Percentiles rank a stretch among this genome's conserved stretches.
Evolutionary conservation across 2,113 vertebrate genomes (phyloP).

Genomic region (Ictidomys tridecemlineatus): DNA sequence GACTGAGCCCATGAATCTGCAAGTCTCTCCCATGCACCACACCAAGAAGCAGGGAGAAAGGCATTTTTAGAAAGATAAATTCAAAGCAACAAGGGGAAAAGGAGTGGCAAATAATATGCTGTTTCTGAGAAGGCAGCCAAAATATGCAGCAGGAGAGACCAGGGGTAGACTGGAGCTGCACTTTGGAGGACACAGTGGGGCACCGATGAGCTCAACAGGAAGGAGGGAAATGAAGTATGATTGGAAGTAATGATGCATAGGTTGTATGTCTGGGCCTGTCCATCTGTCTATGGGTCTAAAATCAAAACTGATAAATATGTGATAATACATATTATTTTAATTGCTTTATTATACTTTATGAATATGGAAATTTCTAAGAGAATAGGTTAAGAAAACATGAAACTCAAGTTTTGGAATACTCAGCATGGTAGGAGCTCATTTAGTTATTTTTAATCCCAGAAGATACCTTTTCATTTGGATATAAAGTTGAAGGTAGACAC

Average conservation of each 20-base stretch:
- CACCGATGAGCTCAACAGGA: rapidly evolving
- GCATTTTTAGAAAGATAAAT: neutral
- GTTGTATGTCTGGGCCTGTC: rapidly evolving
- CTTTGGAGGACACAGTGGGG: rapidly evolving
- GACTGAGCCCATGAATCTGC: neutral
- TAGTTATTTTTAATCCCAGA: neutral
- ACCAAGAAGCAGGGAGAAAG: rapidly evolving
- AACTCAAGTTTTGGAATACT: neutral
- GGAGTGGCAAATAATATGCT: no score
- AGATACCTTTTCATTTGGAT: neutral
- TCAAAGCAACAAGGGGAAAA: neutral
- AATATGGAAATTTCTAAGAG: neutral
- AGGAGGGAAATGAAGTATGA: rapidly evolving
- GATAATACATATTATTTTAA: neutral
- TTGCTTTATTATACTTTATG: neutral
- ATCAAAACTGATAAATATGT: neutral
- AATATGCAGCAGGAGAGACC: neutral
- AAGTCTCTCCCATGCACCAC: neutral
- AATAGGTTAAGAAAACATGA: neutral
- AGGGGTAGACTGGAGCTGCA: rapidly evolving
- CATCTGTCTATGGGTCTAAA: neutral
- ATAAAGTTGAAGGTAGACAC: neutral
- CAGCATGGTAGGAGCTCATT: no score
- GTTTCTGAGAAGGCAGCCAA: neutral
- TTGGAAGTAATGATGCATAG: neutral